Base-by-base conservation (phyloP, 2,888 invertebrate genomes). In the Agriotes lineatus region DNA sequence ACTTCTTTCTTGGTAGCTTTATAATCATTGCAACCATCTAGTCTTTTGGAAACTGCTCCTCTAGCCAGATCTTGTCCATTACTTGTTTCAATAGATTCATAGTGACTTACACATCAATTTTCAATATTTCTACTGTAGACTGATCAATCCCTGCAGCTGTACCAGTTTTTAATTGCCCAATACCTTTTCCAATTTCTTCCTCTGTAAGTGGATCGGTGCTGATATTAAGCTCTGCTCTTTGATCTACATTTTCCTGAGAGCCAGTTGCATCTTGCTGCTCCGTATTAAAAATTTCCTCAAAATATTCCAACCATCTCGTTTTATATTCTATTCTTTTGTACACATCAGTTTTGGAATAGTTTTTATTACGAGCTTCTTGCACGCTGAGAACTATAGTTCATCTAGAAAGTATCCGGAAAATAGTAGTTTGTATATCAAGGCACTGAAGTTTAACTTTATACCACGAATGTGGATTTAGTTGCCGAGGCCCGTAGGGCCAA, bases 31-130 rank as follows among this genome's bases (percentile, higher is more conserved):
- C 9, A 30, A 30, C 30, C n/a, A n/a, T n/a, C n/a, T n/a, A n/a
- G n/a, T n/a, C n/a, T n/a, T n/a, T n/a, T n/a, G n/a, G n/a, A n/a
- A 4, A 4, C 9, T 30, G 30, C 30, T 30, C 30, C 30, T 30
- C 30, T 37, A 37, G 37, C 37, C 37, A 37, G n/a, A n/a, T 37
- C 37, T 37, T 37, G 37, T 37, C 37, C 37, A 37, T 37, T 37
- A 37, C 3, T n/a, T 37, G 37, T 37, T 37, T n/a, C 37, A 37
- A 37, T 37, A 37, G 3, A 3, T 37, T 37, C 3, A n/a, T 37
- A 4, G 37, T 37, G n/a, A 37, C 37, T 37, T n/a, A n/a, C n/a
- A 37, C n/a, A 37, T 37, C 37, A 37, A 7, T 37, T 37, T 37
- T 37, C 3, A 7, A 37, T 37, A n/a, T 37, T 37, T 37, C n/a